phyloP scores from a whole-genome alignment of 2,797 vertebrate genomes.

The Platalea minor region DNA sequence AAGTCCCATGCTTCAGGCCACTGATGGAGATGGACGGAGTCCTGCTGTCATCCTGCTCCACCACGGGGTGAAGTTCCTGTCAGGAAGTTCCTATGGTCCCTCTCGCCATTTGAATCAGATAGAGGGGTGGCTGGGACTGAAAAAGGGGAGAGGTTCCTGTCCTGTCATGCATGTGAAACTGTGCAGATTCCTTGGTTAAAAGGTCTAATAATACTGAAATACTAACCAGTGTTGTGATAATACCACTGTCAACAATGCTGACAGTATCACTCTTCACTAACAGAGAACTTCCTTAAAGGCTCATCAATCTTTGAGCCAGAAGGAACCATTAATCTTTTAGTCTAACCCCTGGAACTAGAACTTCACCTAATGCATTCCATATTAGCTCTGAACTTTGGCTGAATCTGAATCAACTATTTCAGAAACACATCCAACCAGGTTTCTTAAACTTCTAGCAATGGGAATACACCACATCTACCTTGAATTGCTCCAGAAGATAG shows the following conservation, averaged over 20 bases:
- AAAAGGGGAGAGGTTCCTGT: neutral
- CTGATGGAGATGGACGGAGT: neutral
- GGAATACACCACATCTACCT: neutral
- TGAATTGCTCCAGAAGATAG: neutral
- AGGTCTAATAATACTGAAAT: neutral
- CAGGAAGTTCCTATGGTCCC: neutral
- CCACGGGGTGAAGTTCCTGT: neutral
- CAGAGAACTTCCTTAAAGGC: neutral
- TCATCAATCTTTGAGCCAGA: neutral
- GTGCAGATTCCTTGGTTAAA: neutral
- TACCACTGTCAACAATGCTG: neutral
- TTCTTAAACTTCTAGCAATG: neutral
- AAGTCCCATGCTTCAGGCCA: neutral
- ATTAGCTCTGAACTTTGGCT: neutral
- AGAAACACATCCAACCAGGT: neutral
- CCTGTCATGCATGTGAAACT: neutral
- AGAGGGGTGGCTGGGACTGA: neutral
- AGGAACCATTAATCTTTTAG: neutral
- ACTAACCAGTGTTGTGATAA: neutral
- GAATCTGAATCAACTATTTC: neutral
- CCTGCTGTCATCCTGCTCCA: neutral
- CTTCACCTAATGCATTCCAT: neutral
- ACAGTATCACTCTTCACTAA: neutral
- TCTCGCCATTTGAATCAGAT: neutral
- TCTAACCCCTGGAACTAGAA: neutral